phyloP scores from a whole-genome alignment of 2,797 vertebrate species.

The Glyptemys insculpta region DNA sequence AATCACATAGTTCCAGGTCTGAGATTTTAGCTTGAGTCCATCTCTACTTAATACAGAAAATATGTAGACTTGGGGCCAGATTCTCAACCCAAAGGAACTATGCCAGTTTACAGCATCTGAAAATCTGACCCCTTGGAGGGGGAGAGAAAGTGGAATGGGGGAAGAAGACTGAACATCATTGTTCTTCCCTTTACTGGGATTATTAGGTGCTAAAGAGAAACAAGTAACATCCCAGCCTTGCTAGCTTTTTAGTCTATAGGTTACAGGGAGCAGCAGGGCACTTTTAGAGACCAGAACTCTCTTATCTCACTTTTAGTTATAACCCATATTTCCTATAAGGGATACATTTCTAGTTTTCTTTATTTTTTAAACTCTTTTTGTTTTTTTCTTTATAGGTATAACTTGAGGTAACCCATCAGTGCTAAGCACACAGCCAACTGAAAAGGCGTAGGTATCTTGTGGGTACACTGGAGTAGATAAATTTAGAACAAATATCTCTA shows the following conservation, averaged over 20 bases:
- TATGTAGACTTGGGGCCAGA: not conserved
- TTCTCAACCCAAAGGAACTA: not conserved
- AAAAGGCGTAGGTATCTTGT: not conserved
- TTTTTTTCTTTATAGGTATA: not conserved
- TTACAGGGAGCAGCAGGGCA: not conserved
- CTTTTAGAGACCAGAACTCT: not conserved
- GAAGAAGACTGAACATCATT: not conserved
- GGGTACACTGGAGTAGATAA: not conserved
- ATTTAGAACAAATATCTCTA: not conserved
- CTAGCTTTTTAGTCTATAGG: not conserved
- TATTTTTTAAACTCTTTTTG: not conserved
- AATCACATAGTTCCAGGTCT: not conserved
- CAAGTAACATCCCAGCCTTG: not conserved
- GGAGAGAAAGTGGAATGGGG: not conserved
- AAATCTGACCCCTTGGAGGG: not conserved
- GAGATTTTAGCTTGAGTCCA: not conserved
- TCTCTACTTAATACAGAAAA: conserved; percentile 1
- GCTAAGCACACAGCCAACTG: not conserved
- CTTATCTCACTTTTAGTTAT: not conserved
- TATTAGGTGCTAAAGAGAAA: not conserved
- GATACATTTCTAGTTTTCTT: not conserved
- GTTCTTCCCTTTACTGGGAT: not conserved
- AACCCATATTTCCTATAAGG: not conserved
- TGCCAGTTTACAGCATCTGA: not conserved
- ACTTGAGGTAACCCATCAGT: not conserved